Conservation (phyloP, 2,888 invertebrate species). For the Himalopsyche kuldschensis region DNA sequence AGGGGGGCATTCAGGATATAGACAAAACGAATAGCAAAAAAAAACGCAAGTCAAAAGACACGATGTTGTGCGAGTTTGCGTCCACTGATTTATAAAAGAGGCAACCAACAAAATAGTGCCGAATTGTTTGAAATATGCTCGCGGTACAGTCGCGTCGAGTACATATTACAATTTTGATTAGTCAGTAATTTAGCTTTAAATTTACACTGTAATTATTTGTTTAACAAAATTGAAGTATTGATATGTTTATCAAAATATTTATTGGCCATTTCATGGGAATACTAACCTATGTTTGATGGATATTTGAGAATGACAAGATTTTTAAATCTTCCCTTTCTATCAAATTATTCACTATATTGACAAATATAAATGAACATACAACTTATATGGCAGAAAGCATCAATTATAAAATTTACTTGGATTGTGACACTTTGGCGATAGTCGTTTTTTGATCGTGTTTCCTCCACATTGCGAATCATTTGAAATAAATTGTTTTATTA, state of each 20-base stretch:
- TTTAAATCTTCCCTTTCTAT: too few species aligned
- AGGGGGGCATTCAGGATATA: neutral
- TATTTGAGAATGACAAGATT: too few species aligned
- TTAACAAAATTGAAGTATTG: neutral
- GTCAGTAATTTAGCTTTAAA: neutral
- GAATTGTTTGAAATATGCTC: slow-evolving; percentile 34
- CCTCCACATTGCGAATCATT: too few species aligned
- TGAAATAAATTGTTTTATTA: too few species aligned
- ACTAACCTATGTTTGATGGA: too few species aligned
- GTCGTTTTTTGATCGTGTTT: too few species aligned
- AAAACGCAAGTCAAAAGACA: neutral
- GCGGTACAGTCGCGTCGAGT: neutral
- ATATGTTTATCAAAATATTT: neutral
- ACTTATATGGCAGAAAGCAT: too few species aligned
- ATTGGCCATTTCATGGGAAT: too few species aligned
- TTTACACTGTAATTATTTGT: neutral
- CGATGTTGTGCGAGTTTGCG: slow-evolving; percentile 23
- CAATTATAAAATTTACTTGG: too few species aligned
- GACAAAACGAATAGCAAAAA: neutral
- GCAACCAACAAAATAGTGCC: slow-evolving; percentile 36
- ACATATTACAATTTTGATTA: neutral
- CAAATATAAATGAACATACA: too few species aligned
- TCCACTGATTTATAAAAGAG: slow-evolving; percentile 38
- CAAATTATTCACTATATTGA: too few species aligned
- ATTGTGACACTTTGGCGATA: too few species aligned